Percentiles rank a stretch among this genome's conserved stretches.
These are phyloP conservation scores for Drosophila siamana DNA, from an alignment of 2,888 invertebrate genomes.

Conservation along the genomic window DNA sequence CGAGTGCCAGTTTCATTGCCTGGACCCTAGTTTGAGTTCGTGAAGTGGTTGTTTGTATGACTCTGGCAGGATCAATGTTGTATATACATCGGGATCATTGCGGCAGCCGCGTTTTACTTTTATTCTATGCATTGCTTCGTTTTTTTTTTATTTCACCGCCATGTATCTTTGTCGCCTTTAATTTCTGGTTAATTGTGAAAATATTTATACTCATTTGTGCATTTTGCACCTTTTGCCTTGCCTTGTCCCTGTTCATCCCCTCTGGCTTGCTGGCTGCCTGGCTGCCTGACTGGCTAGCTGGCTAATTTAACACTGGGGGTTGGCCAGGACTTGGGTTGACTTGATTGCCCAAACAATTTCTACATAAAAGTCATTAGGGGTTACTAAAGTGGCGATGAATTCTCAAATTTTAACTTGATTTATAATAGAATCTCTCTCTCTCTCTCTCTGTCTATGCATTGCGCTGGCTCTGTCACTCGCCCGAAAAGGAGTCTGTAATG, in stretches of 20 bases:
- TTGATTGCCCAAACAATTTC: slow-evolving; percentile 80
- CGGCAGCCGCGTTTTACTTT: slow-evolving; percentile 53
- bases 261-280: slow-evolving; percentile 4
- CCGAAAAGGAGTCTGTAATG: slow-evolving; percentile 43
- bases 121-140: slow-evolving; percentile 3
- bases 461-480: slow-evolving; percentile 6
- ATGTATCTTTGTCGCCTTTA: slow-evolving; percentile 79
- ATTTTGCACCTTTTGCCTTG: slow-evolving; percentile 80
- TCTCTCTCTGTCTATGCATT: slow-evolving; percentile 31
- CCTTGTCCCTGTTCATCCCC: slow-evolving; percentile 42
- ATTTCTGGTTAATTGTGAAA: slow-evolving; percentile 84
- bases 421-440: slow-evolving; percentile 70
- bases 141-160: slow-evolving; percentile 32
- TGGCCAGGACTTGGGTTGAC: slow-evolving; percentile 60
- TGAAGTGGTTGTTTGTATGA: slow-evolving; percentile 75
- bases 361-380: slow-evolving; percentile 84
- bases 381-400: slow-evolving; percentile 85
- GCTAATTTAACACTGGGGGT: slow-evolving; percentile 71
- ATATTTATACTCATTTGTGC: slow-evolving; percentile 85
- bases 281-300: slow-evolving; percentile 25
- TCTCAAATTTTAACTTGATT: slow-evolving; percentile 83
- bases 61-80: slow-evolving; percentile 62
- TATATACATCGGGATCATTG: slow-evolving; percentile 38
- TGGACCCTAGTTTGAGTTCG: slow-evolving; percentile 51
- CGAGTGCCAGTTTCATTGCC: slow-evolving; percentile 68